Percentiles rank a stretch among this genome's conserved stretches.
Conservation (phyloP, 2,888 invertebrate species). For the Hemicrepidius hirtus region DNA sequence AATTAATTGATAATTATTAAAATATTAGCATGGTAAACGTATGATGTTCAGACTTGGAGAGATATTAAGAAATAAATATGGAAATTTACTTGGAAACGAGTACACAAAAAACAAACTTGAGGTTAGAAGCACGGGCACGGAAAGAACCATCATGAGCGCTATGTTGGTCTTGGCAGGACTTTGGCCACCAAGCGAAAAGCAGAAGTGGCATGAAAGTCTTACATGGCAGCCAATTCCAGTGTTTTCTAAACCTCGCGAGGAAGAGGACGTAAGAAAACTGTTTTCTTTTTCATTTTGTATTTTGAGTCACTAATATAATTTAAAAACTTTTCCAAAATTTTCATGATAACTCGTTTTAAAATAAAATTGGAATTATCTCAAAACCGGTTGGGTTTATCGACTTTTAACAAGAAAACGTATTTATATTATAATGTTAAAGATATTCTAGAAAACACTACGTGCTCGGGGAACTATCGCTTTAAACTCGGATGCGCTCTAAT, state of each 20-base stretch:
- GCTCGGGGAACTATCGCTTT: too few relatives aligned
- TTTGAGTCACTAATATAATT: too few relatives aligned
- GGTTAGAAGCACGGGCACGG: slow-evolving; percentile 81
- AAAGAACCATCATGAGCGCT: slow-evolving; percentile 83
- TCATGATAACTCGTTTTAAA: too few relatives aligned
- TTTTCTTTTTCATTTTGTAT: too few relatives aligned
- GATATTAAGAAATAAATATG: slow-evolving; percentile 78
- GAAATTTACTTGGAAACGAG: slow-evolving; percentile 74
- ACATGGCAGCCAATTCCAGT: slow-evolving; percentile 80
- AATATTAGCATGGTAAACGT: slow-evolving; percentile 63
- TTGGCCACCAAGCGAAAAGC: slow-evolving; percentile 76
- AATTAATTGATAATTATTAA: not conserved
- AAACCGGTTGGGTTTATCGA: too few relatives aligned
- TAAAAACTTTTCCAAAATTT: too few relatives aligned
- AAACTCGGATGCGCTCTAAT: too few relatives aligned
- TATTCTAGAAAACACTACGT: too few relatives aligned
- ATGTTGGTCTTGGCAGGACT: slow-evolving; percentile 80
- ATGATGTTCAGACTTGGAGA: slow-evolving; percentile 75
- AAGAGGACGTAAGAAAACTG: slow-evolving; percentile 60
- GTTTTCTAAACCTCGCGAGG: slow-evolving; percentile 51
- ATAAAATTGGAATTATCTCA: too few relatives aligned
- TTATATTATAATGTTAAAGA: too few relatives aligned
- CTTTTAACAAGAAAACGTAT: too few relatives aligned
- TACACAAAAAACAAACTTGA: slow-evolving; percentile 76
- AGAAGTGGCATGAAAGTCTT: slow-evolving; percentile 75